phyloP scores from a whole-genome alignment of 2,888 invertebrate species.

The Marasmarcha lunaedactyla region DNA sequence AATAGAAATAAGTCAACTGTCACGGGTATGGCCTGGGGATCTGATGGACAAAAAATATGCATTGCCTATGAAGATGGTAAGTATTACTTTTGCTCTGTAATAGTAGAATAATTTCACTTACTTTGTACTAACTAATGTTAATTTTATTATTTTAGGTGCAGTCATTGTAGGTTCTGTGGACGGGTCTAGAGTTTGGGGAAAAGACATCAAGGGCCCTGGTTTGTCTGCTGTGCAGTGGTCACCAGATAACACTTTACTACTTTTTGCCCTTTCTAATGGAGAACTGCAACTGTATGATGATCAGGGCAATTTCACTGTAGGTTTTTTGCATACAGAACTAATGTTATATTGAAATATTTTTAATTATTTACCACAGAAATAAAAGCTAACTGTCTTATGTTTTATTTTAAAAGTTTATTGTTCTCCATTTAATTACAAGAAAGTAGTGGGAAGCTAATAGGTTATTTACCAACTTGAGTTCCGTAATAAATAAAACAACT shows the following conservation, averaged over 20 bases:
- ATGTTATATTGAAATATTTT: conserved; percentile 3
- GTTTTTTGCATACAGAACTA: too few species aligned
- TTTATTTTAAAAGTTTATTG: too few species aligned
- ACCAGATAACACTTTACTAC: conserved; percentile 88
- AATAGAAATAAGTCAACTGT: conserved; percentile 98
- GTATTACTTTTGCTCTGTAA: too few species aligned
- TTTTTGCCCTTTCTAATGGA: conserved; percentile 91
- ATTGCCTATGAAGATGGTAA: conserved; percentile 98
- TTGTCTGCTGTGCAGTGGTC: conserved; percentile 95
- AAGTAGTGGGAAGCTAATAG: too few species aligned
- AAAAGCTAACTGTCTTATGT: too few species aligned
- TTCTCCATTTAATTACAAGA: too few species aligned
- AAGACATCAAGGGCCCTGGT: conserved; percentile 89
- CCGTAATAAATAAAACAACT: too few species aligned
- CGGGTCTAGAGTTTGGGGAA: conserved; percentile 98
- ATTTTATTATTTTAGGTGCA: conserved; percentile 71
- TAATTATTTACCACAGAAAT: not conserved
- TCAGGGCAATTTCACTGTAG: conserved; percentile 83
- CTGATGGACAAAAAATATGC: conserved; percentile 96
- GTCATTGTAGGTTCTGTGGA: conserved; percentile 97
- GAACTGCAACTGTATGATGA: conserved; percentile 96
- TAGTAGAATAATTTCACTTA: not conserved
- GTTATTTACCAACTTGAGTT: too few species aligned
- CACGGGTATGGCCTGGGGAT: conserved; percentile 97
- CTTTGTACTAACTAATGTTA: not conserved